Evolutionary conservation across 53 echinoderm and acorn worm species (phyloP).

Genomic region (Crossaster papposus): DNA sequence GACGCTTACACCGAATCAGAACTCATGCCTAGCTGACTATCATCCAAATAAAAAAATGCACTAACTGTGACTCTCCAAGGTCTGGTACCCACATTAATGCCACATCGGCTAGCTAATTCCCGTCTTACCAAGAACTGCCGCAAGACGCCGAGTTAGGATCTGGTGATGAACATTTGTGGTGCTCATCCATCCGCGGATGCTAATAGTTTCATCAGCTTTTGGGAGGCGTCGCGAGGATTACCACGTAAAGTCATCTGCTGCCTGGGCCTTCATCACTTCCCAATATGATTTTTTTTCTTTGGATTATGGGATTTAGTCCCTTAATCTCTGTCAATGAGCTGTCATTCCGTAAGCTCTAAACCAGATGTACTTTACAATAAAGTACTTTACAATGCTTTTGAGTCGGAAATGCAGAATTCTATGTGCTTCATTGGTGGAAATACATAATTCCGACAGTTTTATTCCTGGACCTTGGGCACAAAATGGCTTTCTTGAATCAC

Average conservation of each 20-base stretch:
- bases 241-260: neutral
- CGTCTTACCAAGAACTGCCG: neutral
- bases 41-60: neutral
- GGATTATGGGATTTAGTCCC: neutral
- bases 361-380: no score
- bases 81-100: neutral
- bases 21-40: conserved; percentile 47
- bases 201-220: neutral
- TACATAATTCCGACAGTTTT: no score
- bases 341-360: no score
- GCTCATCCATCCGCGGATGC: neutral
- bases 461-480: no score
- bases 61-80: neutral
- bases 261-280: neutral
- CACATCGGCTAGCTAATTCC: neutral
- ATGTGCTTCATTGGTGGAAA: no score
- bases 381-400: no score
- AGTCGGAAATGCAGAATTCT: no score
- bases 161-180: neutral
- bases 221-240: neutral
- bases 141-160: neutral
- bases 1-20: conserved; percentile 80
- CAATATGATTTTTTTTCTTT: neutral
- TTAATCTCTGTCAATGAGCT: neutral
- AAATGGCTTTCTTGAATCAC: no score